Evolutionary conservation across 2,797 vertebrate species (phyloP).

Genomic region (Anabas testudineus): DNA sequence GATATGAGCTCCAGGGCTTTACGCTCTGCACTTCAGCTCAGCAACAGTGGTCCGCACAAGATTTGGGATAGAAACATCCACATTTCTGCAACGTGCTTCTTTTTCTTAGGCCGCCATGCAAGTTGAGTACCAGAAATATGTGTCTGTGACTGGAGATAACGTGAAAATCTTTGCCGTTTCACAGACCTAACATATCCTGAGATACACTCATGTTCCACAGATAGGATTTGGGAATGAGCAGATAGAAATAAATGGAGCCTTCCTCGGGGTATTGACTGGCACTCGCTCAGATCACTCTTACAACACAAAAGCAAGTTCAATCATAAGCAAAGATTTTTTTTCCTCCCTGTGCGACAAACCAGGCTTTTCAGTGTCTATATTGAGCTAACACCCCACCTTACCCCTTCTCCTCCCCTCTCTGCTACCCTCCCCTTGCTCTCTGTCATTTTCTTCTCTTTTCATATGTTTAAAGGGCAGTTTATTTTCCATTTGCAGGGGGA

Average conservation of each 20-base stretch:
- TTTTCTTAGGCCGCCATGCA: slow-evolving; percentile 60
- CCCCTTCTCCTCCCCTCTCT: slow-evolving; percentile 54
- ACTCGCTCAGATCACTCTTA: slow-evolving; percentile 73
- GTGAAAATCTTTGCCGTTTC: slow-evolving; percentile 27
- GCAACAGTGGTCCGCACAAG: slow-evolving; percentile 51
- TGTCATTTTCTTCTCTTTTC: slow-evolving; percentile 69
- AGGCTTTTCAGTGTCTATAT: slow-evolving; percentile 75
- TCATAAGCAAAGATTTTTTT: slow-evolving; percentile 75
- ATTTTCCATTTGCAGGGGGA: slow-evolving; percentile 75
- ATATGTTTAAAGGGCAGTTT: slow-evolving; percentile 81
- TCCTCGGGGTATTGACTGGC: slow-evolving; percentile 79
- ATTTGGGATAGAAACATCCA: slow-evolving; percentile 47
- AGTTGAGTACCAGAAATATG: slow-evolving; percentile 54
- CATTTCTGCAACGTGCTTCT: slow-evolving; percentile 62
- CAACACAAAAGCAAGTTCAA: slow-evolving; percentile 77
- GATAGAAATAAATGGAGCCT: slow-evolving; percentile 83
- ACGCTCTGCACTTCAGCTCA: slow-evolving; percentile 65
- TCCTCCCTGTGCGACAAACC: slow-evolving; percentile 66
- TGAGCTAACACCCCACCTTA: slow-evolving; percentile 61
- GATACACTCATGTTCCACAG: slow-evolving; percentile 48
- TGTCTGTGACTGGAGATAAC: slow-evolving; percentile 31
- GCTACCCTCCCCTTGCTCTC: slow-evolving; percentile 48
- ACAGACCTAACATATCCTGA: slow-evolving; percentile 45
- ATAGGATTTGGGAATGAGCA: slow-evolving; percentile 50
- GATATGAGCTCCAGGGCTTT: slow-evolving; percentile 79